These are phyloP conservation scores for Tridacna crocea DNA, from an alignment of 2,888 invertebrate species.

Conservation along the genomic window DNA sequence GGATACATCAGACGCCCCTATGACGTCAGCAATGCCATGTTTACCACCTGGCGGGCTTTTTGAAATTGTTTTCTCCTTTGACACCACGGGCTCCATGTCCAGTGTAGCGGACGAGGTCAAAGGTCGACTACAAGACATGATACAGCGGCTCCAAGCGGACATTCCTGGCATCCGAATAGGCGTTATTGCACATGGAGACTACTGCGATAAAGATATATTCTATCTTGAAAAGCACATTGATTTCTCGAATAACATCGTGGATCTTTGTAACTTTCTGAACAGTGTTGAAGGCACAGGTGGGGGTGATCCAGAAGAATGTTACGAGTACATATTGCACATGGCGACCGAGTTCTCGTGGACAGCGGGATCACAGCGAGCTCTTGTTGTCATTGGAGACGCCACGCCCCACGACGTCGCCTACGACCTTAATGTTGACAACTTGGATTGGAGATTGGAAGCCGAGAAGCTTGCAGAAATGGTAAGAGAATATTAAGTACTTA, in stretches of 20 bases:
- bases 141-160: constrained; percentile 79
- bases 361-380: constrained; percentile 71
- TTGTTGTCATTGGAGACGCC: constrained; percentile 81
- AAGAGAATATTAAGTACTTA: constrained; percentile 6
- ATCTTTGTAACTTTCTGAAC: constrained; percentile 74
- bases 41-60: constrained; percentile 69
- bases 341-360: constrained; percentile 74
- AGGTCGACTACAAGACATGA: constrained; percentile 75
- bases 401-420: constrained; percentile 76
- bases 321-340: constrained; percentile 78
- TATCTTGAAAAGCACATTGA: constrained; percentile 79
- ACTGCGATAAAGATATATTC: constrained; percentile 75
- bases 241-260: constrained; percentile 71
- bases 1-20: constrained; percentile 6
- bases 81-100: constrained; percentile 80
- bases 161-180: constrained; percentile 79
- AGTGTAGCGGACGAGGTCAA: constrained; percentile 75
- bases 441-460: constrained; percentile 77
- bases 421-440: constrained; percentile 66
- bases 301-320: constrained; percentile 80
- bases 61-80: constrained; percentile 78
- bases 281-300: constrained; percentile 76
- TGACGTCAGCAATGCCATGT: constrained; percentile 14
- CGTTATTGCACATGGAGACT: constrained; percentile 82
- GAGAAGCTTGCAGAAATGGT: constrained; percentile 56